phyloP scores from a whole-genome alignment of 2,797 vertebrate species.

The Tangara arthus region DNA sequence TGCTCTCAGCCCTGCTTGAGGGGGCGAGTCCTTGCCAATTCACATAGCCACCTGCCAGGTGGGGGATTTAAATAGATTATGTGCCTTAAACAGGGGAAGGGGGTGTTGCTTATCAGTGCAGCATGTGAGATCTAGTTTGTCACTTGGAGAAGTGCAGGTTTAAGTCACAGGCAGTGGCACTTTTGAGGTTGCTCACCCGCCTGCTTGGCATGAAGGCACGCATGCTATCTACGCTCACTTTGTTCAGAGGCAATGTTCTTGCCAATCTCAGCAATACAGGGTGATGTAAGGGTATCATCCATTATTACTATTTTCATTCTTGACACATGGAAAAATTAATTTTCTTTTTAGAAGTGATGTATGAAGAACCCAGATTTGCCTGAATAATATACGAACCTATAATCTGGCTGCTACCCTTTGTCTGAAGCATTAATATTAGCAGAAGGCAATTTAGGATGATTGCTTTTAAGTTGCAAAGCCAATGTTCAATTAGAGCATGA shows the following conservation, averaged over 20 bases:
- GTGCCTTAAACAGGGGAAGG: neutral
- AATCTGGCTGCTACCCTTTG: slow-evolving; percentile 54
- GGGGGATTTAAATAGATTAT: neutral
- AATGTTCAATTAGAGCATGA: slow-evolving; percentile 60
- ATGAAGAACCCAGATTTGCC: slow-evolving; percentile 22
- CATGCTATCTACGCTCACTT: neutral
- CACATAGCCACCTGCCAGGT: neutral
- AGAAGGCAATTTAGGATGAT: slow-evolving; percentile 60
- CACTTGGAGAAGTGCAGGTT: neutral
- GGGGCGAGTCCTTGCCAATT: accelerated
- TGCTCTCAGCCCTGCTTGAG: neutral
- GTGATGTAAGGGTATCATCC: slow-evolving; percentile 16
- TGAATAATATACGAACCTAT: slow-evolving; percentile 58
- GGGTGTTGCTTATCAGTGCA: neutral
- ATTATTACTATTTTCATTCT: slow-evolving; percentile 30
- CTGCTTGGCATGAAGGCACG: accelerated
- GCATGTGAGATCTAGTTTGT: neutral
- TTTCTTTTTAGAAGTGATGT: slow-evolving; percentile 41
- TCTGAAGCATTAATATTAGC: slow-evolving; percentile 58
- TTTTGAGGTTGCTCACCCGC: neutral
- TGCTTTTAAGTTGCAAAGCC: slow-evolving; percentile 58
- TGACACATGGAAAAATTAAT: slow-evolving; percentile 51
- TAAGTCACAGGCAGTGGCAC: neutral
- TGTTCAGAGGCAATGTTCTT: neutral
- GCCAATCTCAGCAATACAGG: neutral